These are phyloP conservation scores for Xanthia icteritia DNA, from an alignment of 2,888 invertebrate species.

Conservation along the genomic window DNA sequence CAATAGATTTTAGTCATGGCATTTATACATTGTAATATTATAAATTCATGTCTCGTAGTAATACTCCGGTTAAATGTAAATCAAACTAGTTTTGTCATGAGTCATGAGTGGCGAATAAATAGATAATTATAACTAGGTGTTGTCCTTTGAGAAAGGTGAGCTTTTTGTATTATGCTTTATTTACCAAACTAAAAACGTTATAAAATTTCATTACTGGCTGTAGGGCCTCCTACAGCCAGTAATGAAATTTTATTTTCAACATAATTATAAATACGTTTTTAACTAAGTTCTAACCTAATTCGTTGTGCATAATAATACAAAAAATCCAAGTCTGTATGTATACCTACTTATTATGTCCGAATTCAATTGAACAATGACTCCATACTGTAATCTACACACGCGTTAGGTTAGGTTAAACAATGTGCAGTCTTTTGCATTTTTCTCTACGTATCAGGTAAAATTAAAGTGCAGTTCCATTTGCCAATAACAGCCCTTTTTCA, in stretches of 20 bases:
- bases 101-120: constrained; percentile 27
- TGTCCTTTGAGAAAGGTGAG: background rate
- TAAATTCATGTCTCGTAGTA: constrained; percentile 33
- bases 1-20: constrained; percentile 59
- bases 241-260: too few relatives aligned
- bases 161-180: background rate
- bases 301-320: background rate
- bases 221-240: too few relatives aligned
- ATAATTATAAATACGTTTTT: background rate
- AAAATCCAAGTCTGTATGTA: background rate
- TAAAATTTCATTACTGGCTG: background rate
- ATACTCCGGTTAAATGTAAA: constrained; percentile 34
- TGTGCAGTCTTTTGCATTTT: background rate
- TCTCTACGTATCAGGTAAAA: constrained; percentile 6
- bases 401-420: background rate
- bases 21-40: constrained; percentile 20
- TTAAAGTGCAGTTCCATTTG: constrained; percentile 4
- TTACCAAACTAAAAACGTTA: background rate
- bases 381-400: constrained; percentile 5
- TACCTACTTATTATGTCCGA: constrained; percentile 7
- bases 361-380: constrained; percentile 12
- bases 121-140: background rate
- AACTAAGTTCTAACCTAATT: background rate
- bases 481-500: constrained; percentile 3
- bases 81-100: constrained; percentile 25